Percentiles rank a stretch among this genome's conserved stretches.
phyloP scores from a whole-genome alignment of 2,888 invertebrate species.

The Macrophya alboannulata region DNA sequence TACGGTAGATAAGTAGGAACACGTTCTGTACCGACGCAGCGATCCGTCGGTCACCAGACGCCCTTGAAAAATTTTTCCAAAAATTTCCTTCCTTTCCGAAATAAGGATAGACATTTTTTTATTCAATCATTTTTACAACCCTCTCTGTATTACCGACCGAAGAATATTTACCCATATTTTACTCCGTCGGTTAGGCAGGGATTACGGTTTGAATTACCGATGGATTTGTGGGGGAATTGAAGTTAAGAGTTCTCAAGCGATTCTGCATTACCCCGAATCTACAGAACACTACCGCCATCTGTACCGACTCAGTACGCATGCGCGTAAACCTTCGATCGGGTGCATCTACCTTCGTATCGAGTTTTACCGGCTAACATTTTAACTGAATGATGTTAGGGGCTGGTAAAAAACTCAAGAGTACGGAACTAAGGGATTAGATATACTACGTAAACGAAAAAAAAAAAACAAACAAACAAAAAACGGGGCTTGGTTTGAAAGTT shows the following conservation, averaged over 20 bases:
- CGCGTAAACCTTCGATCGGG: conserved; percentile 74
- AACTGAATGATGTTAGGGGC: conserved; percentile 9
- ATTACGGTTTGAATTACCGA: background rate
- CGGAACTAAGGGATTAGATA: conserved; percentile 3
- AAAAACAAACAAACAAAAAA: background rate
- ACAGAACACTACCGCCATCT: conserved; percentile 66
- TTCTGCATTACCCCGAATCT: background rate
- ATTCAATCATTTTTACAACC: background rate
- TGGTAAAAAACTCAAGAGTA: background rate
- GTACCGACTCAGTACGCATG: conserved; percentile 73
- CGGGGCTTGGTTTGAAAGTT: background rate
- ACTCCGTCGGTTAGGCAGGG: background rate
- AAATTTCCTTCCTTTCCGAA: background rate
- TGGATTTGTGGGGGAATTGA: background rate
- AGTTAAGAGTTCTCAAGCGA: background rate
- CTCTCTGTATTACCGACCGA: conserved; percentile 66
- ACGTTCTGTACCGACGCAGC: background rate
- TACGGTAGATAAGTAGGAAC: background rate
- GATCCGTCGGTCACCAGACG: background rate
- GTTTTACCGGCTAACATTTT: conserved; percentile 42
- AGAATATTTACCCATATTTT: background rate
- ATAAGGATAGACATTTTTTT: background rate
- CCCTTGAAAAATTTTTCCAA: background rate
- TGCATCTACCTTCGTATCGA: conserved; percentile 60
- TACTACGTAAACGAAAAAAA: background rate